Percentiles rank a stretch among this genome's conserved stretches.
Evolutionary conservation across 2,113 vertebrate genomes (phyloP).

Genomic region (Sitta europaea): DNA sequence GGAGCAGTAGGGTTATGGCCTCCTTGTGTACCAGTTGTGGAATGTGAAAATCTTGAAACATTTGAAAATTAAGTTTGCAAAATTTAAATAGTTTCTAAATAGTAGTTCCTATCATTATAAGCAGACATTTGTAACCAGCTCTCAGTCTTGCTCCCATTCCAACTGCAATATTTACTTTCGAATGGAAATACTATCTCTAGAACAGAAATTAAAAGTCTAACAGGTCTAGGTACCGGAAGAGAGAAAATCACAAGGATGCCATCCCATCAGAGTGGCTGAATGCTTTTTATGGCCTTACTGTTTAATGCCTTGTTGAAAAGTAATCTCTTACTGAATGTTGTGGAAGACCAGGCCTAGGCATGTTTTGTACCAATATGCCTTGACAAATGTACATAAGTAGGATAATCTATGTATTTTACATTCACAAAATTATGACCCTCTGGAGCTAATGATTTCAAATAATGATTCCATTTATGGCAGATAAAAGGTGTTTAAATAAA

Average conservation of each 20-base stretch:
- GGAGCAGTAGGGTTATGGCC: background rate
- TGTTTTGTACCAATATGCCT: background rate
- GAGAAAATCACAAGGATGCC: background rate
- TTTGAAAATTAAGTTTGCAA: background rate
- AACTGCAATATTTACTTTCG: background rate
- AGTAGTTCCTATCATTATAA: background rate
- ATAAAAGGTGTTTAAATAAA: background rate
- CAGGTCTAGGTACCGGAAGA: background rate
- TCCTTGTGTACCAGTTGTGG: background rate
- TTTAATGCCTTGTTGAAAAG: background rate
- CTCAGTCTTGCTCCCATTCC: background rate
- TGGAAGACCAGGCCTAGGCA: background rate
- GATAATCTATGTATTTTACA: background rate
- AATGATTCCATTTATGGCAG: background rate
- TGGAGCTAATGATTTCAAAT: background rate
- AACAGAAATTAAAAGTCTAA: background rate
- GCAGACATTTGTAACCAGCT: background rate
- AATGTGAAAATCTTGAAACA: background rate
- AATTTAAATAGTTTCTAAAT: background rate
- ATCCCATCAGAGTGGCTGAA: background rate
- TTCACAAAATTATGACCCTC: background rate
- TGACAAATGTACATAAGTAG: background rate
- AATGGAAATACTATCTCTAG: background rate
- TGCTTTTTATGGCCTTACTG: background rate
- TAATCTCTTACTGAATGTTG: background rate